phyloP scores from a whole-genome alignment of 1,140 invertebrate genomes.

The Orussus abietinus region DNA sequence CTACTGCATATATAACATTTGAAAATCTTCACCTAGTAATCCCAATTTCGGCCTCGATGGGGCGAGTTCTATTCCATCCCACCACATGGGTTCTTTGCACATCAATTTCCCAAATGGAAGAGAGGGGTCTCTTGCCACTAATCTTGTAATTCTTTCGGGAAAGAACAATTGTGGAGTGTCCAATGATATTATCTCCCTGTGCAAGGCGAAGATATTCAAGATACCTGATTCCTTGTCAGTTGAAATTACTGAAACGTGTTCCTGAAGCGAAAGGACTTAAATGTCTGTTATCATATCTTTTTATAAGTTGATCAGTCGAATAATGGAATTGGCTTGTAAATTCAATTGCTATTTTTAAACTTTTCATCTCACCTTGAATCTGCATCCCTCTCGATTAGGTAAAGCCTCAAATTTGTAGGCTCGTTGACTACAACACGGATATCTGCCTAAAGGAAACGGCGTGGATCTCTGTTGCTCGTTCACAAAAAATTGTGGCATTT shows the following conservation, averaged over 20 bases:
- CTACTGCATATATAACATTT: too few species aligned
- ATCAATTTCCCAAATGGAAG: slow-evolving; percentile 50
- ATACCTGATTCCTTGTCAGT: slow-evolving; percentile 57
- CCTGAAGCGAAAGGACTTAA: slow-evolving; percentile 48
- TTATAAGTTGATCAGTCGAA: neutral
- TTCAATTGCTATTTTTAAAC: too few species aligned
- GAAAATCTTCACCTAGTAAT: slow-evolving; percentile 52
- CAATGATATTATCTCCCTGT: slow-evolving; percentile 58
- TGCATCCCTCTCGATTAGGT: slow-evolving; percentile 48
- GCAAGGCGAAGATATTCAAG: slow-evolving; percentile 56
- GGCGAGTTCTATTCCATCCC: slow-evolving; percentile 65
- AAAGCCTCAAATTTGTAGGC: slow-evolving; percentile 74
- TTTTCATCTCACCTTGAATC: slow-evolving; percentile 42
- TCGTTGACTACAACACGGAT: slow-evolving; percentile 81
- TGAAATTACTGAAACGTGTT: slow-evolving; percentile 59
- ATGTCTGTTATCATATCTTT: too few species aligned
- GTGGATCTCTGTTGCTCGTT: slow-evolving; percentile 60
- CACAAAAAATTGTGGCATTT: slow-evolving; percentile 70
- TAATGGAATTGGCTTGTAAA: too few species aligned
- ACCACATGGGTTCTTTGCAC: slow-evolving; percentile 65
- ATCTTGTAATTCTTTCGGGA: slow-evolving; percentile 63
- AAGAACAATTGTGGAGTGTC: slow-evolving; percentile 63
- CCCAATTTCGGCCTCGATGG: slow-evolving; percentile 60
- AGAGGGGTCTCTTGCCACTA: slow-evolving; percentile 57
- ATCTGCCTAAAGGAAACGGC: slow-evolving; percentile 66